Percentiles rank a stretch among this genome's conserved stretches.
These are phyloP conservation scores for Syngnathus rostellatus DNA, from an alignment of 2,797 vertebrate genomes.

Conservation along the genomic window DNA sequence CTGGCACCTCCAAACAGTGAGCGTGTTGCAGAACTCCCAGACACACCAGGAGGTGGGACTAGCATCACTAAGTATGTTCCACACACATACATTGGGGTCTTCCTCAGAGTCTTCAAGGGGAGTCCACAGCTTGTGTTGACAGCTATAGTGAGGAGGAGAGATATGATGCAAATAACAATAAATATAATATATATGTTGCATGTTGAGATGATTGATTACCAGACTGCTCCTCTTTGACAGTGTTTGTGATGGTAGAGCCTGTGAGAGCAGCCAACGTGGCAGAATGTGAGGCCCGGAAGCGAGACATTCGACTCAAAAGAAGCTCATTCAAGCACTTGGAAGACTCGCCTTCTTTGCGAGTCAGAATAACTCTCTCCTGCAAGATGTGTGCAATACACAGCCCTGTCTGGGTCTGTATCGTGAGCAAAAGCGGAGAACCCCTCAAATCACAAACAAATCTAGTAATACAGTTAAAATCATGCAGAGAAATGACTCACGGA, in stretches of 20 bases:
- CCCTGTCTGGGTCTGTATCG: slow-evolving; percentile 79
- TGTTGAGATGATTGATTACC: slow-evolving; percentile 62
- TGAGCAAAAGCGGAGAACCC: slow-evolving; percentile 4
- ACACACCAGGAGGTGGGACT: slow-evolving; percentile 87
- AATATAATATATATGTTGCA: not conserved
- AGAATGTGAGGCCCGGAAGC: slow-evolving; percentile 93
- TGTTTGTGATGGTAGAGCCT: slow-evolving; percentile 95
- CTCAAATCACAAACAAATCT: not conserved
- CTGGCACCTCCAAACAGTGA: slow-evolving; percentile 94
- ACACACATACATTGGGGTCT: slow-evolving; percentile 94
- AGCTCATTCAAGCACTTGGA: slow-evolving; percentile 99
- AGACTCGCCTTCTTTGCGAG: slow-evolving; percentile 95
- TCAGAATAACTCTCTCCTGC: slow-evolving; percentile 90
- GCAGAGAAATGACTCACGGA: slow-evolving; percentile 65
- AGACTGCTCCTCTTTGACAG: slow-evolving; percentile 94
- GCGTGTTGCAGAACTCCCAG: slow-evolving; percentile 94
- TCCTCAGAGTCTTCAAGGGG: slow-evolving; percentile 88
- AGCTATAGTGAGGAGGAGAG: slow-evolving; percentile 45
- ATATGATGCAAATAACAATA: not conserved
- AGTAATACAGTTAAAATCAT: not conserved
- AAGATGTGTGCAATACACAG: slow-evolving; percentile 78
- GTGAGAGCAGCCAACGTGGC: slow-evolving; percentile 94
- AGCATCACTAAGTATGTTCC: slow-evolving; percentile 95
- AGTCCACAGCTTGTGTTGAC: slow-evolving; percentile 97
- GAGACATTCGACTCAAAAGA: slow-evolving; percentile 92